Conservation (phyloP, 1,140 invertebrate species). For the Eubasilissa regina region DNA sequence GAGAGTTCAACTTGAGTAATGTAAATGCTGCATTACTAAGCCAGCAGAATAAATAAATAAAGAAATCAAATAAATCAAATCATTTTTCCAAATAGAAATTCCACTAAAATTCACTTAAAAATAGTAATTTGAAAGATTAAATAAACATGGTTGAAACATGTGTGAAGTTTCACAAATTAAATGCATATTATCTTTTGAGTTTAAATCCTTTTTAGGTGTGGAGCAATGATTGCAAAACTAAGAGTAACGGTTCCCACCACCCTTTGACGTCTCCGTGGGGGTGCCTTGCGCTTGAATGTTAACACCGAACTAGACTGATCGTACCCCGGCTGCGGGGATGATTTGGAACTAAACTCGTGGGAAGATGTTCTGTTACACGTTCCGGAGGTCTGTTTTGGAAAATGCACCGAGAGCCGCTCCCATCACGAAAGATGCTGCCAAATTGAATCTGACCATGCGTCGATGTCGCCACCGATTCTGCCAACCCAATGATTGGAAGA, state of each 20-base stretch:
- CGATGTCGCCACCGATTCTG: background rate
- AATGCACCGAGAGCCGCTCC: background rate
- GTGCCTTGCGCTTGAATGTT: constrained; percentile 37
- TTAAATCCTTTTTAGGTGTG: constrained; percentile 47
- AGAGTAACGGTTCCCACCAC: constrained; percentile 33
- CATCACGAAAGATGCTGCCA: constrained; percentile 1
- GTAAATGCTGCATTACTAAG: too few relatives aligned
- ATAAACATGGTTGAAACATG: too few relatives aligned
- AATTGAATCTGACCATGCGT: background rate
- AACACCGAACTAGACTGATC: constrained; percentile 3
- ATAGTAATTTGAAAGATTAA: too few relatives aligned
- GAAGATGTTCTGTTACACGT: constrained; percentile 4
- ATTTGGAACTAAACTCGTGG: background rate
- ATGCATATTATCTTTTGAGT: constrained; percentile 46
- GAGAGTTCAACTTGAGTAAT: too few relatives aligned
- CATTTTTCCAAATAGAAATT: too few relatives aligned
- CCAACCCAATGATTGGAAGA: constrained; percentile 1
- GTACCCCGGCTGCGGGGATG: constrained; percentile 7
- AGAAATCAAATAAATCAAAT: too few relatives aligned
- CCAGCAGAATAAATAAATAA: too few relatives aligned
- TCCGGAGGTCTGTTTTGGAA: too few relatives aligned
- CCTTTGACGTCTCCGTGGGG: constrained; percentile 30
- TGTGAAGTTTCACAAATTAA: constrained; percentile 12
- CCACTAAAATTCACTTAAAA: too few relatives aligned
- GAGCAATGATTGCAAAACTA: constrained; percentile 45